Evolutionary conservation across 2,797 vertebrate genomes (phyloP).

Genomic region (Diplodus puntazzo): DNA sequence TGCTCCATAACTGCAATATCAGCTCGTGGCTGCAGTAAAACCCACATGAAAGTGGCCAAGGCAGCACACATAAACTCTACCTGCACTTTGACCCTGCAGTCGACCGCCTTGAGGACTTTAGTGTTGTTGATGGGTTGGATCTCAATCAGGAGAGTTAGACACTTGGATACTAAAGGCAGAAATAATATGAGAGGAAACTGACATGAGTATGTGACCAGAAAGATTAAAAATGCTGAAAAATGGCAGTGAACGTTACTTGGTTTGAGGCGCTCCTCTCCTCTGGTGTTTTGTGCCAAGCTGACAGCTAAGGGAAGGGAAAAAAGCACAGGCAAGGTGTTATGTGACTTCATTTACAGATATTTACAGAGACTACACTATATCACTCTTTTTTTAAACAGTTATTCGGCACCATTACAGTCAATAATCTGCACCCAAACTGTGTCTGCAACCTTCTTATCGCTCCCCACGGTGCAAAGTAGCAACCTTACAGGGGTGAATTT

Average conservation of each 20-base stretch:
- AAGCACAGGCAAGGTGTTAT: conserved; percentile 8
- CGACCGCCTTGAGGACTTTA: conserved; percentile 96
- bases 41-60: conserved; percentile 30
- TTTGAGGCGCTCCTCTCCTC: conserved; percentile 66
- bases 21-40: conserved; percentile 50
- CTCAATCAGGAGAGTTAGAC: conserved; percentile 93
- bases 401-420: background rate
- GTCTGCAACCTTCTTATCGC: background rate
- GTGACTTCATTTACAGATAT: conserved; percentile 13
- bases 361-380: conserved; percentile 20
- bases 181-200: background rate
- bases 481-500: background rate
- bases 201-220: background rate
- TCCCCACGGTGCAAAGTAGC: background rate
- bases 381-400: conserved; percentile 1
- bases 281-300: conserved; percentile 76
- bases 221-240: background rate
- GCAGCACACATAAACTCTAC: conserved; percentile 80
- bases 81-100: conserved; percentile 94
- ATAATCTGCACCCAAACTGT: conserved; percentile 20
- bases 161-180: conserved; percentile 88
- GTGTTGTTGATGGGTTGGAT: conserved; percentile 94
- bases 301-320: conserved; percentile 69
- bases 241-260: conserved; percentile 70
- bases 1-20: conserved; percentile 22